Conservation (phyloP, 2,888 invertebrate genomes). For the Apodemia zela region DNA sequence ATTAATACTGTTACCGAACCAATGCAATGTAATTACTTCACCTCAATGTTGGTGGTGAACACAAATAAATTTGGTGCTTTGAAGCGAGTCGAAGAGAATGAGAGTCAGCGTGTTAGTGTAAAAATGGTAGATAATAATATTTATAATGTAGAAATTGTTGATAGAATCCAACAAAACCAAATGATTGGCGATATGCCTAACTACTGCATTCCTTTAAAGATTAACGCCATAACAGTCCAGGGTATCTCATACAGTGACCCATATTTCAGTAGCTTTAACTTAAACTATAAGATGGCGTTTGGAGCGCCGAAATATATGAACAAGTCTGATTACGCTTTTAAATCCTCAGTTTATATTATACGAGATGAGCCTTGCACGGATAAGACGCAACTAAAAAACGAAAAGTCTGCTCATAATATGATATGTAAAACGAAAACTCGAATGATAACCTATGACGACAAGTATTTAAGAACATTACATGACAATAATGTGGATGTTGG, state of each 20-base stretch:
- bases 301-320: constrained; percentile 79
- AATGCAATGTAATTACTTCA: constrained; percentile 81
- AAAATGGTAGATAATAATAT: constrained; percentile 80
- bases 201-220: constrained; percentile 80
- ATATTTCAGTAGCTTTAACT: constrained; percentile 81
- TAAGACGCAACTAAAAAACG: constrained; percentile 65
- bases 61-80: constrained; percentile 81
- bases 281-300: constrained; percentile 79
- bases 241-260: constrained; percentile 82
- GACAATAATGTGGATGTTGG: constrained; percentile 69
- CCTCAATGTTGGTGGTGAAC: constrained; percentile 81
- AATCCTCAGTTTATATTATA: constrained; percentile 80
- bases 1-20: constrained; percentile 82
- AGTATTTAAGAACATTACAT: constrained; percentile 63
- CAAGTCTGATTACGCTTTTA: constrained; percentile 83
- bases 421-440: constrained; percentile 67
- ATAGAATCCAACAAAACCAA: constrained; percentile 81
- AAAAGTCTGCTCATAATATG: constrained; percentile 66
- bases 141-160: constrained; percentile 80
- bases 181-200: constrained; percentile 80
- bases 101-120: constrained; percentile 79
- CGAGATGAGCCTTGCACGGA: constrained; percentile 70
- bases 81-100: constrained; percentile 77
- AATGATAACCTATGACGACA: constrained; percentile 61
- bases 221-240: constrained; percentile 82